Base-by-base conservation (phyloP, 2,113 vertebrate genomes). In the Austrofundulus limnaeus region DNA sequence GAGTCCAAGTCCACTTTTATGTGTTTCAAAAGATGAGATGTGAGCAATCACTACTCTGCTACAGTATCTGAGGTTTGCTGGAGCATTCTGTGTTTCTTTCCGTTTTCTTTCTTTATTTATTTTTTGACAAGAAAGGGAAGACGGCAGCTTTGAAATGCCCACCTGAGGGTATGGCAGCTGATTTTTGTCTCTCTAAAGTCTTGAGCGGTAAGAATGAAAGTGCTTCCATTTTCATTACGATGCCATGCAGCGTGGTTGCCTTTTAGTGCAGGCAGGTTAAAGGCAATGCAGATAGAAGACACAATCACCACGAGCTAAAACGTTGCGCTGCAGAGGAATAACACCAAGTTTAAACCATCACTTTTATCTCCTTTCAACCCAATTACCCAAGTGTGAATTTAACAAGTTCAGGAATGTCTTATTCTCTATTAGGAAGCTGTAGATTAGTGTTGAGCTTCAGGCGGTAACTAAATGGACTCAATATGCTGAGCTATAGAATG, bases 221-320 rank as follows among this genome's bases (percentile, higher is more conserved):
- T 34, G 42, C 55, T 66, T 25, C 24, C 31, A 8, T 55, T 70
- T 73, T 50, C 50, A 61, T 73, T 49, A 39, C 31, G 31, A 45
- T 43, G 14, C 21, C 25, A 19, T n/a, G 21, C 9, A 46, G 46
- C 14, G 39, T 28, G 51, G 31, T 50, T 61, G 42, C 28, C 59
- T 68, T 55, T 38, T n/a, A 70, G 54, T 67, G 38, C 23, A 57
- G 46, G 56, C 45, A 25, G 23, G 73, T 66, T 53, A n/a, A 66
- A 70, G 54, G 34, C 25, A 53, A 20, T 43, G 43, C 38, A 60
- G 54, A 28, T 43, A 52, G 55, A 67, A 48, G 39, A 54, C 53
- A 61, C 45, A 56, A 64, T 67, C 42, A 43, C 48, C 12, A 5
- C 5, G n/a, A 56, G 45, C 9, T 64, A 34, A 49, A 21, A 21